Conservation (phyloP, 2,797 vertebrate genomes). For the Sebastes variabilis region DNA sequence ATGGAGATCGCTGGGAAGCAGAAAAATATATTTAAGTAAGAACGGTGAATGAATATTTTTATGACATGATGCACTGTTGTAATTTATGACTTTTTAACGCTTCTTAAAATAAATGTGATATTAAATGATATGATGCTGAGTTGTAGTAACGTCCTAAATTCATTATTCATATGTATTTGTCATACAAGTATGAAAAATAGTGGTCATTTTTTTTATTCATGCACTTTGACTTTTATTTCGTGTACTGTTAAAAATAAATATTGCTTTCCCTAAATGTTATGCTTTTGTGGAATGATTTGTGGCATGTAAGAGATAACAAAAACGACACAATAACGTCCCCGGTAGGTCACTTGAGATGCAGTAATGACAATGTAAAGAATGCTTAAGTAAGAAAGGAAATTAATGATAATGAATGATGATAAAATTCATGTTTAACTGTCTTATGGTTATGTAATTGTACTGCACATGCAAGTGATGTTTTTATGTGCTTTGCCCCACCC, state of each 20-base stretch:
- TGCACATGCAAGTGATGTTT: too few species aligned
- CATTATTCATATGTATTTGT: background rate
- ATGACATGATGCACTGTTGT: background rate
- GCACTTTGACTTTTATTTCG: background rate
- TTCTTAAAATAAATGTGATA: background rate
- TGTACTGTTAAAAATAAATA: background rate
- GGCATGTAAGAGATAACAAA: background rate
- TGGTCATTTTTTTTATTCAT: background rate
- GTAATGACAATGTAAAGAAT: background rate
- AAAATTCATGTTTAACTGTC: background rate
- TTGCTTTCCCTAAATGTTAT: background rate
- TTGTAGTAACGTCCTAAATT: background rate
- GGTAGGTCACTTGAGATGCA: background rate
- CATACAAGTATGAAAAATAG: background rate
- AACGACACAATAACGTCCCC: background rate
- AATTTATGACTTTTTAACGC: background rate
- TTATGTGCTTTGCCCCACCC: background rate
- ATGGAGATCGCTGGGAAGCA: constrained; percentile 66
- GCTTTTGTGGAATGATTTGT: background rate
- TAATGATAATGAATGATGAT: background rate
- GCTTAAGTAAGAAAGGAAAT: background rate
- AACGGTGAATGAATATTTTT: background rate
- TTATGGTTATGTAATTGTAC: background rate
- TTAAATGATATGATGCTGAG: background rate
- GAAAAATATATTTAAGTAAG: constrained; percentile 63